These are phyloP conservation scores for Sinodicranocentrus sp. DNA, from an alignment of 2,888 invertebrate genomes.

Conservation along the genomic window DNA sequence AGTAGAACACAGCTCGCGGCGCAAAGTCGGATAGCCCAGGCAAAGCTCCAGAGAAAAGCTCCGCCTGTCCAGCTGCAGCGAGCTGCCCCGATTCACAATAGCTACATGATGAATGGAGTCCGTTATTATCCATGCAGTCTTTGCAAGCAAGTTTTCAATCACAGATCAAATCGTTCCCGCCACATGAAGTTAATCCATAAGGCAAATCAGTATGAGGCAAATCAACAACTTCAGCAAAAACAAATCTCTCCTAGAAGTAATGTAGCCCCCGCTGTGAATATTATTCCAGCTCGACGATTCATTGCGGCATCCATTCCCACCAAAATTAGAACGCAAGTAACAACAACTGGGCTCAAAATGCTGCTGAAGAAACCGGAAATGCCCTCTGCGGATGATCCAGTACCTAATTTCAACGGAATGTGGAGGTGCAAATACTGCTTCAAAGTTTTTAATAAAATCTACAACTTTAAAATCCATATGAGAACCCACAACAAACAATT, in stretches of 20 bases:
- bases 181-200: constrained; percentile 63
- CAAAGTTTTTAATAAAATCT: constrained; percentile 60
- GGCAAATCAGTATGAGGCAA: not conserved
- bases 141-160: constrained; percentile 59
- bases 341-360: not conserved
- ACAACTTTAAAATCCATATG: constrained; percentile 57
- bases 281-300: no score
- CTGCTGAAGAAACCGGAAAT: constrained; percentile 20
- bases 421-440: constrained; percentile 40
- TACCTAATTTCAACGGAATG: constrained; percentile 56
- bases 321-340: not conserved
- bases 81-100: constrained; percentile 40
- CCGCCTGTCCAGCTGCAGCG: no score
- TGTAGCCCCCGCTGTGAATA: no score
- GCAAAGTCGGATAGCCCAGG: constrained; percentile 49
- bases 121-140: constrained; percentile 50
- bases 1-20: constrained; percentile 47
- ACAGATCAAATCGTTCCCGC: constrained; percentile 64
- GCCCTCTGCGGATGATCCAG: constrained; percentile 28
- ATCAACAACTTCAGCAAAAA: constrained; percentile 1
- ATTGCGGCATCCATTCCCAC: not conserved
- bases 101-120: constrained; percentile 40
- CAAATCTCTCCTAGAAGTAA: constrained; percentile 21
- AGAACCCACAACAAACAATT: constrained; percentile 66
- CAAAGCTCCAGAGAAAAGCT: constrained; percentile 6